Evolutionary conservation across 92 coral and sea anemone species (phyloP).

Genomic region (Scolanthus callimorphus): DNA sequence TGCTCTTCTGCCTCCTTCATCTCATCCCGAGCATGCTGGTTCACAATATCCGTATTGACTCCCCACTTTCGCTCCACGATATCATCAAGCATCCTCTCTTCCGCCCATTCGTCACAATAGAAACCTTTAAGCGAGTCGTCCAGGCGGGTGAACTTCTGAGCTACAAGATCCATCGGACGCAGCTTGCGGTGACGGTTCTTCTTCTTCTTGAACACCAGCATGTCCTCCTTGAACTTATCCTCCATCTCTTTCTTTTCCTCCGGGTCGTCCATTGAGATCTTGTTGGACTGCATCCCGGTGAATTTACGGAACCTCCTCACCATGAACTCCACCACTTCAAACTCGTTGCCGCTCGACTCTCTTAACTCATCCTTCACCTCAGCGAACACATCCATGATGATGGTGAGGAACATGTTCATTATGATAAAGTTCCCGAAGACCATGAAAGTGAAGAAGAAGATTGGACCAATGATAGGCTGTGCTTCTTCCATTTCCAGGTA

Average conservation of each 20-base stretch:
- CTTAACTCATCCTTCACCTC: constrained; percentile 65
- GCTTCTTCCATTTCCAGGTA: constrained; percentile 58
- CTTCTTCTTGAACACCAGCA: constrained; percentile 34
- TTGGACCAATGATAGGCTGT: constrained; percentile 75
- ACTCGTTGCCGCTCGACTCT: constrained; percentile 60
- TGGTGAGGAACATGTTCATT: constrained; percentile 87
- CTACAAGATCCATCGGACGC: constrained; percentile 36
- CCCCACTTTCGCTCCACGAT: constrained; percentile 86
- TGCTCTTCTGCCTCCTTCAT: constrained; percentile 56
- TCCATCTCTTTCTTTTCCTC: constrained; percentile 51
- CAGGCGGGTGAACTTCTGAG: constrained; percentile 65
- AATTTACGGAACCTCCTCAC: constrained; percentile 68
- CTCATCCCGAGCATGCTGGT: constrained; percentile 64
- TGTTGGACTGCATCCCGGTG: constrained; percentile 75
- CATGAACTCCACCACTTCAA: constrained; percentile 84
- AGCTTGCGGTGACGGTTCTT: constrained; percentile 28
- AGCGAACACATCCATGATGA: constrained; percentile 82
- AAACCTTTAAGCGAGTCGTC: constrained; percentile 68
- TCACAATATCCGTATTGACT: constrained; percentile 55
- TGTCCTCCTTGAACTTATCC: constrained; percentile 39
- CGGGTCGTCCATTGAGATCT: constrained; percentile 38
- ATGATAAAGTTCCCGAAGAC: constrained; percentile 85
- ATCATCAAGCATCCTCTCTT: constrained; percentile 77
- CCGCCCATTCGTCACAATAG: constrained; percentile 86
- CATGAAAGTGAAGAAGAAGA: constrained; percentile 86